Evolutionary conservation across 2,113 vertebrate species (phyloP).

Genomic region (Micromys minutus): DNA sequence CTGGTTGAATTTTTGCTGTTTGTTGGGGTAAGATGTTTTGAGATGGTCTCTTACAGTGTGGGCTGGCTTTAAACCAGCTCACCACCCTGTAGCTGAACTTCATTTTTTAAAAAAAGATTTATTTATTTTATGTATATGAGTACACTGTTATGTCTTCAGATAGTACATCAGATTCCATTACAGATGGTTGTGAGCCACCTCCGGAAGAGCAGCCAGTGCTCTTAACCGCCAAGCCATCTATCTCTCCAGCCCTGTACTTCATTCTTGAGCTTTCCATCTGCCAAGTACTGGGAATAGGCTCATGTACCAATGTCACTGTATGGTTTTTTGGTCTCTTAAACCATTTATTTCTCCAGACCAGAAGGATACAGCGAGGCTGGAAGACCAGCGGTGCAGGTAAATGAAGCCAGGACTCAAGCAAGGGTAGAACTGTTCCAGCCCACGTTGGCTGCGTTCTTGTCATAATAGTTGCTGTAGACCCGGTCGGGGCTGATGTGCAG

Average conservation of each 20-base stretch:
- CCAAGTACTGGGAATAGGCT: neutral
- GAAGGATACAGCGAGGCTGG: neutral
- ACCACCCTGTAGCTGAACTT: neutral
- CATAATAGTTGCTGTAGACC: conserved; percentile 88
- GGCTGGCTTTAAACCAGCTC: neutral
- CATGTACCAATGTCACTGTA: neutral
- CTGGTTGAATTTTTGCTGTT: neutral
- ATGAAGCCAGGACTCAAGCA: conserved; percentile 64
- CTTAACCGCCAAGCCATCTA: too few relatives aligned
- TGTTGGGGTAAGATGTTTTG: neutral
- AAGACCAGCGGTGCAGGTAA: accelerated
- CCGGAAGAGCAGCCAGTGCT: too few relatives aligned
- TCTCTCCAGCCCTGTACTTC: too few relatives aligned
- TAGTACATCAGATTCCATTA: too few relatives aligned
- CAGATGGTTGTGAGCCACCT: too few relatives aligned
- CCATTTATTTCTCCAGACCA: conserved; percentile 66
- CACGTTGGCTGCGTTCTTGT: conserved; percentile 87
- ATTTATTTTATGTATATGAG: too few relatives aligned
- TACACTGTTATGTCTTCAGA: too few relatives aligned
- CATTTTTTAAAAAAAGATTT: too few relatives aligned
- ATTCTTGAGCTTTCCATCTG: neutral
- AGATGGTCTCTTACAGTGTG: neutral
- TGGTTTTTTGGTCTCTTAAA: neutral
- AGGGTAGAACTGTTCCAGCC: conserved; percentile 90
- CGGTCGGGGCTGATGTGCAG: conserved; percentile 92